Evolutionary conservation across 1,140 invertebrate genomes (phyloP), one percentile per base, ranked within the genome.

Genomic region (Zaprionus nigranus): DNA sequence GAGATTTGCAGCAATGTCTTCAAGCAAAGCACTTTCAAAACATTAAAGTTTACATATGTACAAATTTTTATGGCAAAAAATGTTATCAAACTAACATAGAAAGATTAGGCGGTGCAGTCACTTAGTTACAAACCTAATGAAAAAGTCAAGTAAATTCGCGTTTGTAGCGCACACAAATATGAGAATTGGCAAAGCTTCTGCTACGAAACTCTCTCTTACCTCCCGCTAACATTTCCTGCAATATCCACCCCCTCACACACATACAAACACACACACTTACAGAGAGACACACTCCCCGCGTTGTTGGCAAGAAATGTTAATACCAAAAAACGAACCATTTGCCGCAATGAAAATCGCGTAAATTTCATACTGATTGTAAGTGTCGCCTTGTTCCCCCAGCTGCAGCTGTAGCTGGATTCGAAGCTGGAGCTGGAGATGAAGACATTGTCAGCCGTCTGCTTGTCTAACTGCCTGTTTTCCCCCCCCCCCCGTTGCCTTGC

Each of bases 321-420:
- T 88, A 87, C 84, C 81, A 70, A 87, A 87, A n/a, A 88, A 77
- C 84, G 71, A 87, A 87, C 84, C 84, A 87, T 87, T 87, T 87
- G 84, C 84, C 84, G 84, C 84, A 87, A 88, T 87, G 84, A 87
- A 87, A 87, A 87, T 87, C 84, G 84, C 84, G 84, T 87, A 87
- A 87, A 87, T 87, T 87, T 87, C 81, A 81, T 87, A 87, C 84
- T 87, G 84, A 87, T 87, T 87, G 84, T 87, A 84, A 87, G 84
- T 87, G 84, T 87, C 81, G 84, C 84, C 82, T 51, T 67, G 87
- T 83, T 87, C 70, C 67, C 68, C 69, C 63, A 62, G 34, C 24
- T 17, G 30, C 4, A 57, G 26, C 20, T 26, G 49, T 12, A 38
- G 54, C 36, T 11, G 36, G 46, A 67, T 67, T 51, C 65, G 75